These are phyloP conservation scores for Cyphomyrus discorhynchus DNA, from an alignment of 2,113 vertebrate genomes.

Conservation along the genomic window DNA sequence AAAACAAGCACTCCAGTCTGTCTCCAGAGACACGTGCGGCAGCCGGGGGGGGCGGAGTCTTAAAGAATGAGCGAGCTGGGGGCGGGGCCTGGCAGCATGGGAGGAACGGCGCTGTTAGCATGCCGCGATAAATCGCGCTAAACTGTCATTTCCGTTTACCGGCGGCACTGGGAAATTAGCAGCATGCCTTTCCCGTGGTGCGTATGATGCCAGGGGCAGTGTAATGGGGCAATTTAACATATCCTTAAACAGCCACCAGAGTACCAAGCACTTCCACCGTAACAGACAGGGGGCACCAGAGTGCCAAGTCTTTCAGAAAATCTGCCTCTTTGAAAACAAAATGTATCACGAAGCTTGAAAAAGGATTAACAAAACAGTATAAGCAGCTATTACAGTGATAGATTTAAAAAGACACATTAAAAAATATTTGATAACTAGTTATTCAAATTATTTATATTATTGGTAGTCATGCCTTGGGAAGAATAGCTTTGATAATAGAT, in stretches of 20 bases:
- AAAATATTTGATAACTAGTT: background rate
- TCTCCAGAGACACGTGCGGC: background rate
- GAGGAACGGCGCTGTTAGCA: background rate
- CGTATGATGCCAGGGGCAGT: background rate
- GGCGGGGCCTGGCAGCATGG: background rate
- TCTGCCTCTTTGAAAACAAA: background rate
- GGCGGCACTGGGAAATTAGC: background rate
- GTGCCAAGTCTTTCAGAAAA: background rate
- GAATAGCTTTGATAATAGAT: background rate
- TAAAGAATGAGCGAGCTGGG: background rate
- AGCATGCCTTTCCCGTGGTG: background rate
- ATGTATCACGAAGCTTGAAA: background rate
- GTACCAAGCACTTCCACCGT: background rate
- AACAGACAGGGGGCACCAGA: background rate
- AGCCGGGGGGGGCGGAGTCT: background rate
- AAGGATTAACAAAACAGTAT: background rate
- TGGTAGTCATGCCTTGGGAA: background rate
- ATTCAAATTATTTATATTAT: background rate
- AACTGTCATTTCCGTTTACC: constrained; percentile 4
- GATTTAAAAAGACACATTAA: background rate
- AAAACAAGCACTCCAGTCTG: background rate
- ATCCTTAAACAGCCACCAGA: background rate
- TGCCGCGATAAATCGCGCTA: background rate
- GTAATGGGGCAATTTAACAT: constrained; percentile 1
- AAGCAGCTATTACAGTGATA: background rate